These are phyloP conservation scores for Dasypolia templi DNA, from an alignment of 2,888 invertebrate genomes.

Conservation along the genomic window DNA sequence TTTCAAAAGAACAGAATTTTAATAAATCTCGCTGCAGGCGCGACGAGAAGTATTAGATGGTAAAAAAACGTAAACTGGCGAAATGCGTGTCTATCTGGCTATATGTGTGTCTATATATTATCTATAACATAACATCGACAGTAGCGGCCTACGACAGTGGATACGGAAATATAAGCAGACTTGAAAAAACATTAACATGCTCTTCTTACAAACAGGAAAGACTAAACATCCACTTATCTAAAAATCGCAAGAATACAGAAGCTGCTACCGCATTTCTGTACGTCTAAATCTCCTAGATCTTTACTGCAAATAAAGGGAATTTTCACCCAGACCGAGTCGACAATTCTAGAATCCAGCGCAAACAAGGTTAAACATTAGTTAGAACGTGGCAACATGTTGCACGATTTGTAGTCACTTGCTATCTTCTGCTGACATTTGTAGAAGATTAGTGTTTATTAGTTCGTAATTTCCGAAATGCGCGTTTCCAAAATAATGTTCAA, in stretches of 20 bases:
- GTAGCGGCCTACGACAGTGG: neutral
- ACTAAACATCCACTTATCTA: conserved; percentile 6
- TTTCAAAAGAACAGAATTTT: neutral
- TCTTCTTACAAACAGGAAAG: neutral
- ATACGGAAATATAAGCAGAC: neutral
- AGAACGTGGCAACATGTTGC: conserved; percentile 50
- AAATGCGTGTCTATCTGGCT: no score
- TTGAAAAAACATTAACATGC: neutral
- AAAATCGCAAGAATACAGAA: conserved; percentile 24
- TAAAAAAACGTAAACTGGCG: neutral
- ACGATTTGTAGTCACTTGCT: conserved; percentile 59
- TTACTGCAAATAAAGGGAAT: conserved; percentile 44
- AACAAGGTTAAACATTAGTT: conserved; percentile 60
- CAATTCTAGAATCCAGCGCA: conserved; percentile 55
- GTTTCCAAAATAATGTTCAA: neutral
- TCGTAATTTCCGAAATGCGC: conserved; percentile 44
- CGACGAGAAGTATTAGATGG: no score
- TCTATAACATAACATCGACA: neutral
- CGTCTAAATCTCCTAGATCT: conserved; percentile 38
- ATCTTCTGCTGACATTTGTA: conserved; percentile 49
- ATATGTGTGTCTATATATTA: no score
- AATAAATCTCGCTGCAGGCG: neutral
- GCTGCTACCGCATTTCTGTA: conserved; percentile 19
- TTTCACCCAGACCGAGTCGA: conserved; percentile 41
- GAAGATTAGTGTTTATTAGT: conserved; percentile 57